Base-by-base conservation (phyloP, 1,140 invertebrate species). In the Berghia stephanieae region DNA sequence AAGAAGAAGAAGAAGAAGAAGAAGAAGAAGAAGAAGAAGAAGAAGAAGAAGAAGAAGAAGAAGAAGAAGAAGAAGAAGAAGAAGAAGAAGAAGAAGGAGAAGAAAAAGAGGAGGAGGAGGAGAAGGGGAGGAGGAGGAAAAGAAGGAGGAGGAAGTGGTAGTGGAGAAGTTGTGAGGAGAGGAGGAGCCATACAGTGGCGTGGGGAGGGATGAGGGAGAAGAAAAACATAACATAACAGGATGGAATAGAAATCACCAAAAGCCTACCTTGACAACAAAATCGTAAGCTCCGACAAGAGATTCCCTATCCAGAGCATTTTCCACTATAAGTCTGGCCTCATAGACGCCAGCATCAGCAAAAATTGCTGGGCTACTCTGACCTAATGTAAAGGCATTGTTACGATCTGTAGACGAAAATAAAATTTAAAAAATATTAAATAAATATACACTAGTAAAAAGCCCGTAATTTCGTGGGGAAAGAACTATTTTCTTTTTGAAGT, bases 261-360 rank as follows among this genome's bases (percentile, higher is more conserved):
- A 49, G 34, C 57, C 44, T 63, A 63, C 72, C 72, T 43, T 8
- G 38, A 63, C 27, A 60, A 75, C 57, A 75, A 75, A 75, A 18
- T 3, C 31, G 36, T 75, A 75, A 3, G 55, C 36, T 43, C 1
- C 49, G 34, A 18, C 27, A n/a, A 60, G 24, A 4, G 24, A 38
- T 49, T 76, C 74, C 31, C 74, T 76, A 49, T 76, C 74, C 43
- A 76, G 43, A 6, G 44, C 24, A 36, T 68, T 76, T n/a, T 34
- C 24, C 6, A 76, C 43, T 27, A 76, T 68, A 3, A 76, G 57
- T 0, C 18, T 34, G 18, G 74, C 31, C 31, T 31, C 27, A 52
- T 76, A 76, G 44, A 76, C 44, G 3, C 74, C 74, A 27, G 43
- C 52, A 2, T 31, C 49, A 42, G 68, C 27, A 13, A 3, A 34